Conservation (phyloP, 2,113 vertebrate species). For the Tenebrosternarchus preto region DNA sequence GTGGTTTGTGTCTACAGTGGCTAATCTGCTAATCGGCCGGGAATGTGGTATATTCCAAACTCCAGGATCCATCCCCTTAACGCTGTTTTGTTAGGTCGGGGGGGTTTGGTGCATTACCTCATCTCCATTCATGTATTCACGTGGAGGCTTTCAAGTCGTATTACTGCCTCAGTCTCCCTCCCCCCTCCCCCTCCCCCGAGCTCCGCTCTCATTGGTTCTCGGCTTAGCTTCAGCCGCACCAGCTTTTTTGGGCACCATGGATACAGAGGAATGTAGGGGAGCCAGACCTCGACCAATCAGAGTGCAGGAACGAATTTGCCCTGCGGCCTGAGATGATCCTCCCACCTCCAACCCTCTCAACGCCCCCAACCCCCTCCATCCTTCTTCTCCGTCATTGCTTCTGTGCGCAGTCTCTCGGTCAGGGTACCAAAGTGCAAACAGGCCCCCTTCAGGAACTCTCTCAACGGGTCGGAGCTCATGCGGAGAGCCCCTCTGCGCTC, state of each 20-base stretch:
- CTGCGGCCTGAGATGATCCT: slow-evolving; percentile 63
- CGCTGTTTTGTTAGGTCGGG: slow-evolving; percentile 8
- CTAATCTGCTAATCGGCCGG: slow-evolving; percentile 11
- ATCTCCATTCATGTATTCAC: slow-evolving; percentile 77
- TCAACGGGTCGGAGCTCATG: slow-evolving; percentile 10
- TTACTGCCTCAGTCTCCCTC: slow-evolving; percentile 62
- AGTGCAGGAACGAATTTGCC: slow-evolving; percentile 65
- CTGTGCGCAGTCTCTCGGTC: slow-evolving; percentile 57
- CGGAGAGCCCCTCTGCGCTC: slow-evolving; percentile 20
- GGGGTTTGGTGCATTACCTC: slow-evolving; percentile 75
- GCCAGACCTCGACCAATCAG: slow-evolving; percentile 70
- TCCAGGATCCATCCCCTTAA: slow-evolving; percentile 49
- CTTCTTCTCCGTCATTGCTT: not conserved
- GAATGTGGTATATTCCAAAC: slow-evolving; percentile 36
- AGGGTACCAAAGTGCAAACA: slow-evolving; percentile 63
- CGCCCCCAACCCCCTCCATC: too few relatives aligned
- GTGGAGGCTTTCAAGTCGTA: slow-evolving; percentile 67
- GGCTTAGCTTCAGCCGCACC: slow-evolving; percentile 72
- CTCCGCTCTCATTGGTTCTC: slow-evolving; percentile 67
- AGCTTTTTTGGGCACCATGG: slow-evolving; percentile 78
- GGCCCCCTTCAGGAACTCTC: slow-evolving; percentile 48
- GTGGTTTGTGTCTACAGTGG: not conserved
- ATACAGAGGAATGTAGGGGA: slow-evolving; percentile 74
- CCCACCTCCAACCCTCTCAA: slow-evolving; percentile 53
- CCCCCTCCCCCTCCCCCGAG: slow-evolving; percentile 19